phyloP scores from a whole-genome alignment of 2,797 vertebrate species.

The Alfaro cultratus region DNA sequence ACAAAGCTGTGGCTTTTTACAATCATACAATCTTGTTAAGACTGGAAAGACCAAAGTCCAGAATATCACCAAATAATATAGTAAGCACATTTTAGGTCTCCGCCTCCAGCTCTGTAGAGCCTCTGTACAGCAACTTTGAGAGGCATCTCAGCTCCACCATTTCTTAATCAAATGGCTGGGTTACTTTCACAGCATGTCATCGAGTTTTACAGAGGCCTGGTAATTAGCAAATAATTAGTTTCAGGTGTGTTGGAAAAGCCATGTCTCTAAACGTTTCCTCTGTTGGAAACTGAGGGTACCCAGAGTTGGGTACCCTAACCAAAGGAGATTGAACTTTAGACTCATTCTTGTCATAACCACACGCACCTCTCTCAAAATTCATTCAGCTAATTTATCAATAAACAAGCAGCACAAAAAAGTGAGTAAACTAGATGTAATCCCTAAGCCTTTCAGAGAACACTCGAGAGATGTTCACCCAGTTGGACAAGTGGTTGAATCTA shows the following conservation, averaged over 20 bases:
- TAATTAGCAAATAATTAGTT: background rate
- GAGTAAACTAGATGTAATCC: slow-evolving; percentile 18
- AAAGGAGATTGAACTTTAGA: background rate
- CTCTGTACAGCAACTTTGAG: background rate
- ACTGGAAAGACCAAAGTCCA: background rate
- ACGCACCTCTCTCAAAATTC: slow-evolving; percentile 12
- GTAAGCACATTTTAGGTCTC: background rate
- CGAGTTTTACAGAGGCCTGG: background rate
- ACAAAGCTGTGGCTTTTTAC: background rate
- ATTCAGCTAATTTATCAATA: slow-evolving; percentile 14
- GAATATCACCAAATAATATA: background rate
- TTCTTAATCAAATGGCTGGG: background rate
- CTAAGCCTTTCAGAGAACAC: slow-evolving; percentile 7
- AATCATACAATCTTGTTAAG: background rate
- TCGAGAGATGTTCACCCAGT: background rate
- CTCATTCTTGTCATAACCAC: background rate
- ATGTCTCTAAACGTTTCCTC: background rate
- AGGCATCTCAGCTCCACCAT: background rate
- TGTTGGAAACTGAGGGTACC: too few species aligned
- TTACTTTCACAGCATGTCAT: background rate
- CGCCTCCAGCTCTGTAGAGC: background rate
- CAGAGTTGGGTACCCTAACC: background rate
- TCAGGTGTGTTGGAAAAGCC: background rate
- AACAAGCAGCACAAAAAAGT: slow-evolving; percentile 31
- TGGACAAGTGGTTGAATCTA: slow-evolving; percentile 24